Evolutionary conservation across 2,888 invertebrate genomes (phyloP), one percentile per base, ranked within the genome.

Genomic region (Dynastes hyllus): DNA sequence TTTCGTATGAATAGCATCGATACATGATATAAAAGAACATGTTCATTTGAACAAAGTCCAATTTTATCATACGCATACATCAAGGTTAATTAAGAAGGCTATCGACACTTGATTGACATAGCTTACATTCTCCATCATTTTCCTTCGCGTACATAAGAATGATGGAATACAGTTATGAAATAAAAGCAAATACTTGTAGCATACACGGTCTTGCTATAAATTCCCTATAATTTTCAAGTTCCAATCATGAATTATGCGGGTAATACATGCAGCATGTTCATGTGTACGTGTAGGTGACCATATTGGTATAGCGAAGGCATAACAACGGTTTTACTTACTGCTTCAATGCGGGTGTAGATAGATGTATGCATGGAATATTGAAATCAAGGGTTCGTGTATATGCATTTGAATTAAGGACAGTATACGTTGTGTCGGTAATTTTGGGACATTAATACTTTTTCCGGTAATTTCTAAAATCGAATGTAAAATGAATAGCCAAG

Each of bases 131-230:
- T 27, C 61, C 61, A 9, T 65, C n/a, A 29, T 37, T 32, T 29
- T 65, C 61, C 29, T 61, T 11, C 6, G 4, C 22, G 16, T 27
- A 58, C 16, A 6, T 22, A 58, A 58, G 55, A 58, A 58, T 50
- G 50, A 22, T 27, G 37, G 16, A 67, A 32, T 67, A 67, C 67
- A 67, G 67, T 67, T 67, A 67, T 27, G 22, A 67, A 67, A 67
- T 67, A 45, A 45, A 50, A 67, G 16, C 50, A 45, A 67, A 67
- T 45, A 27, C 50, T 27, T 45, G 67, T 29, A 50, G 45, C 50
- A 27, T 67, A 45, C 45, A 67, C 27, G 67, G n/a, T 67, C 67
- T 67, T 8, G 67, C 11, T 67, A 67, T 45, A 45, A 67, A 67
- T 67, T 50, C 45, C 22, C 27, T 67, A 27, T 50, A 67, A 67